Evolutionary conservation across 1,140 invertebrate genomes (phyloP), one percentile per base, ranked within the genome.

Genomic region (Neodiprion fabricii): DNA sequence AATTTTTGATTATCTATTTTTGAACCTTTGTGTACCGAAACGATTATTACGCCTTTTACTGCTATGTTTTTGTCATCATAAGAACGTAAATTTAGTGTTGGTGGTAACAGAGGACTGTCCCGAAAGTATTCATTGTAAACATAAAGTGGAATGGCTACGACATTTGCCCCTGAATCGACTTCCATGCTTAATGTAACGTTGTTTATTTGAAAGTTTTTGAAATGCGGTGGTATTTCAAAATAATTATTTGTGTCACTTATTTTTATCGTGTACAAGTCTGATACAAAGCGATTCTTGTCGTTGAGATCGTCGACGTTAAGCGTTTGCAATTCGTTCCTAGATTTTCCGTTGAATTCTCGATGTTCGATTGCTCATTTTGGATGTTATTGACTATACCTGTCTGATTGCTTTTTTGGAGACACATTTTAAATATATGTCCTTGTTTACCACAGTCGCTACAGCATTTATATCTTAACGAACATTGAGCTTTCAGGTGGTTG

Each of bases 1-100:
- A 71, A 71, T 48, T 71, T 21, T 71, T 71, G 40, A 1, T 71
- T 71, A 21, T n/a, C 48, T 50, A 48, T 50, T 71, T 49, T 50
- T 17, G 70, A 50, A 71, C 4, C 49, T 71, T 50, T 48, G 28
- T 50, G 17, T 48, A 10, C 17, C 17, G 49, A 12, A 71, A 48
- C 1, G 1, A 48, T 71, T 23, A 71, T 1, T 23, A 71, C 48
- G n/a, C 70, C 70, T 40, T 9, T 11, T 17, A 48, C 28, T 53
- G 10, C n/a, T 53, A n/a, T 14, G n/a, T 10, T 53, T 53, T 10
- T 11, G 10, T 53, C 50, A 2, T 71, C 70, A 50, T 71, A 69
- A 71, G 48, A 48, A 48, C 48, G 10, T n/a, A 50, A 71, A 49
- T 50, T 48, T 1, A 48, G 40, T n/a, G 23, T 40, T 7, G 8